Base-by-base conservation (phyloP, 2,797 vertebrate genomes). In the Esox lucius region DNA sequence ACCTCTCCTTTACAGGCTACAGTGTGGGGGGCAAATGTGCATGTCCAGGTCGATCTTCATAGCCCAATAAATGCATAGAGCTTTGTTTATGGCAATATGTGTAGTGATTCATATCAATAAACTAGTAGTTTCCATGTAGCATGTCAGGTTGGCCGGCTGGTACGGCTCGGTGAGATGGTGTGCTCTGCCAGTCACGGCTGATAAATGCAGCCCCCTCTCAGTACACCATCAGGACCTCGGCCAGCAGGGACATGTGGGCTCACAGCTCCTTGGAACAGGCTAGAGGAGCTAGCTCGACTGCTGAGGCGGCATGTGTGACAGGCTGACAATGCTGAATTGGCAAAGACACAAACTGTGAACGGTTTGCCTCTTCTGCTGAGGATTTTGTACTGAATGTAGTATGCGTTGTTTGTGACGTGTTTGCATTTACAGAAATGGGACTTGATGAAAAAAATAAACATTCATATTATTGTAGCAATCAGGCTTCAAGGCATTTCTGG, bases 191-290 rank as follows among this genome's bases (percentile, higher is more conserved):
- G 79, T 71, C 80, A 35, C 78, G 77, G 81, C 75, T 74, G 33
- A 78, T 68, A 42, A 80, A 62, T 53, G 61, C 61, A 61, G 72
- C 65, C 79, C 79, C 67, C 59, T 76, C 81, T 79, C 72, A 70
- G 28, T 78, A 77, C 76, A 78, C 72, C 74, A 80, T 51, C 35
- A 42, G 22, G 86, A 87, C 78, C 75, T 80, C 80, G 5, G 80
- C 48, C 74, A 11, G 83, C 68, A 1, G 83, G 80, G 83, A 86
- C 87, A 87, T 89, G 89, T 87, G 89, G 88, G 67, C 81, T 75
- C 72, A 70, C 75, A 79, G 87, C 83, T 84, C 77, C 72, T 67
- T 80, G 19, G 62, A 83, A 85, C 87, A 1, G 31, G 22, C 11
- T 87, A 84, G 80, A 79, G 82, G 80, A 78, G 28, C 13, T 16